Percentiles rank a stretch among this genome's conserved stretches.
phyloP scores from a whole-genome alignment of 2,113 vertebrate species.

The Bubo scandiacus region DNA sequence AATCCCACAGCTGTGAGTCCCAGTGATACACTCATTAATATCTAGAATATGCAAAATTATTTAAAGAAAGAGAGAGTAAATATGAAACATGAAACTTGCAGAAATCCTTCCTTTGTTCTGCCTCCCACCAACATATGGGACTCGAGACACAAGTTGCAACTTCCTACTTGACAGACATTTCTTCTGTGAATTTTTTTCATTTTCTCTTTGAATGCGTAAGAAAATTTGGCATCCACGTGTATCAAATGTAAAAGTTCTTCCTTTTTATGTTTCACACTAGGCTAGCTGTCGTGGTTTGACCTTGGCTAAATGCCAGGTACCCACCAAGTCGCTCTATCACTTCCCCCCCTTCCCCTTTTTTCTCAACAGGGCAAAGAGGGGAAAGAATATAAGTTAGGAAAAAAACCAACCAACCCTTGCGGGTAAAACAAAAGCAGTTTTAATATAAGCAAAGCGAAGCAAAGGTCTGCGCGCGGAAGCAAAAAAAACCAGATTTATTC shows the following conservation, averaged over 20 bases:
- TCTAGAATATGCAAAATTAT: constrained; percentile 69
- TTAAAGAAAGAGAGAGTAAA: neutral
- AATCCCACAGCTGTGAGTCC: constrained; percentile 80
- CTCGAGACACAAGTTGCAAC: neutral
- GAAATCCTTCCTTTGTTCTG: neutral
- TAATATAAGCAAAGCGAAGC: no score
- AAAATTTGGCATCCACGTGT: neutral
- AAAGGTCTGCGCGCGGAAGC: no score
- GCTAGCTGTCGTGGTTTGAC: neutral
- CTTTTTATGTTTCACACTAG: neutral
- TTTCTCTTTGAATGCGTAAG: neutral
- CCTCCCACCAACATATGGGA: neutral
- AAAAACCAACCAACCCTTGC: no score
- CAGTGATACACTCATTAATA: constrained; percentile 90
- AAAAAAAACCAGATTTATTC: no score
- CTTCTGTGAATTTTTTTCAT: neutral
- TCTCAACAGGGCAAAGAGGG: no score
- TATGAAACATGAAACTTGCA: neutral
- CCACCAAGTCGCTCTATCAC: no score
- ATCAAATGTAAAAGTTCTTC: neutral
- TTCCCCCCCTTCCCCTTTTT: no score
- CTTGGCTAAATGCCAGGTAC: no score
- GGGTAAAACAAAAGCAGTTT: no score
- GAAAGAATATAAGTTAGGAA: no score
- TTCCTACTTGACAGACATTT: neutral